Conservation (phyloP, 2,888 invertebrate genomes). For the Tryphoninae sp. region DNA sequence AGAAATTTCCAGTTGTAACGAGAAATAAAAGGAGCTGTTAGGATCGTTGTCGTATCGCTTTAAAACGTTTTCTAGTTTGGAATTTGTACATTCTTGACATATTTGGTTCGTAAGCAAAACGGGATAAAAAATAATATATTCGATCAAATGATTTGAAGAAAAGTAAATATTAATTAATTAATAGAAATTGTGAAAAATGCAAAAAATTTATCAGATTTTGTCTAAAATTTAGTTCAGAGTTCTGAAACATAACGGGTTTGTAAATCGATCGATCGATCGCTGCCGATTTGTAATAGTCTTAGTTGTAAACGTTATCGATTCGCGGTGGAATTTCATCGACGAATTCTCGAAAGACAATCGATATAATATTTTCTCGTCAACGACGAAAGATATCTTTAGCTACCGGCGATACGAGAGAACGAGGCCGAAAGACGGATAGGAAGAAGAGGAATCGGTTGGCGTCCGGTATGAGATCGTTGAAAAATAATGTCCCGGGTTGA, state of each 20-base stretch:
- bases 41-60: not conserved
- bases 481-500: constrained; percentile 27
- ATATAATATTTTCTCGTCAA: constrained; percentile 20
- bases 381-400: constrained; percentile 18
- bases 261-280: not conserved
- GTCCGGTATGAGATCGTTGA: constrained; percentile 19
- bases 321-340: constrained; percentile 5
- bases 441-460: constrained; percentile 26
- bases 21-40: not conserved
- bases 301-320: constrained; percentile 15
- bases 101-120: too few species aligned
- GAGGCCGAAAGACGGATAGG: not conserved
- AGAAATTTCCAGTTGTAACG: not conserved
- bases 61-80: too few species aligned
- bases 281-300: not conserved
- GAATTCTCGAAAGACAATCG: constrained; percentile 1
- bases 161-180: not conserved
- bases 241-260: not conserved
- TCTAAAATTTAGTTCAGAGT: not conserved
- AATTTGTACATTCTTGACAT: too few species aligned
- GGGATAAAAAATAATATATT: not conserved
- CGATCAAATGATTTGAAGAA: not conserved
- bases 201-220: not conserved
- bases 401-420: constrained; percentile 9
- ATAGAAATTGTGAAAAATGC: not conserved